Percentiles rank a stretch among this genome's conserved stretches.
Evolutionary conservation across 2,797 vertebrate genomes (phyloP).

Genomic region (Allobates femoralis): DNA sequence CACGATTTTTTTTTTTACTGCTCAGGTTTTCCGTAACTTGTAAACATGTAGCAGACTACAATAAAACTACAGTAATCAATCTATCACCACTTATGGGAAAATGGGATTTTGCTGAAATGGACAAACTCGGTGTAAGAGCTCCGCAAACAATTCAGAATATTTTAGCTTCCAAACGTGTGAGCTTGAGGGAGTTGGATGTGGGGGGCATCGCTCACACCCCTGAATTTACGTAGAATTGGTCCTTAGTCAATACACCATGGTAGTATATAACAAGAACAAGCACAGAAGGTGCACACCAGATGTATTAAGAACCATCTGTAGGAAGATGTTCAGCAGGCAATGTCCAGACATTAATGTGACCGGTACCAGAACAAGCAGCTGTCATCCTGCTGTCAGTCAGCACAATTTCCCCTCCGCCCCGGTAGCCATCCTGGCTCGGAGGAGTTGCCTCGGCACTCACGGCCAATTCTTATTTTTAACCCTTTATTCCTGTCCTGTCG

Average conservation of each 20-base stretch:
- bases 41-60: neutral
- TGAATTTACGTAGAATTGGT: no score
- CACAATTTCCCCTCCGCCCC: neutral
- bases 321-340: neutral
- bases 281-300: neutral
- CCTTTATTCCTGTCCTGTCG: no score
- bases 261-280: no score
- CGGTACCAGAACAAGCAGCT: neutral
- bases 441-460: no score
- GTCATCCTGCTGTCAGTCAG: constrained; percentile 1
- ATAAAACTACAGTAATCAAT: neutral
- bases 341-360: neutral
- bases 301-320: constrained; percentile 5
- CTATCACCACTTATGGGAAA: neutral
- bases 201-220: neutral
- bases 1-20: neutral
- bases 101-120: neutral
- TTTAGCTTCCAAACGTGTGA: neutral
- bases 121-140: neutral
- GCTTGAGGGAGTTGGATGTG: neutral
- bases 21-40: neutral
- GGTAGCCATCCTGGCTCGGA: neutral
- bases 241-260: no score
- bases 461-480: neutral
- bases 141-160: neutral